phyloP scores from a whole-genome alignment of 2,888 invertebrate species.

The Luperina nickerlii region DNA sequence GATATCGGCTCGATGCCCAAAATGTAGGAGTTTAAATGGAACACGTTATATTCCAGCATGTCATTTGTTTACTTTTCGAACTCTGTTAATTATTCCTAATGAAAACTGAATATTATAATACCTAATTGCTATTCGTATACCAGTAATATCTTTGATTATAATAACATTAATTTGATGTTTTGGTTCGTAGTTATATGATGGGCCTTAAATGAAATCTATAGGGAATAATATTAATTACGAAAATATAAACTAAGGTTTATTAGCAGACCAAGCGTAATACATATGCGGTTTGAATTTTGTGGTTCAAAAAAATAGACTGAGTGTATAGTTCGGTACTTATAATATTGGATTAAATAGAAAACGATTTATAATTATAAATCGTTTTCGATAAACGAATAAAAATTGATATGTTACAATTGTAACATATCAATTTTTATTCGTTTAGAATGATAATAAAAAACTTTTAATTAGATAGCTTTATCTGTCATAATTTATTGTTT shows the following conservation, averaged over 20 bases:
- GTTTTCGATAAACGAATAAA: too few relatives aligned
- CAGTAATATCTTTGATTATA: not conserved
- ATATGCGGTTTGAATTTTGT: constrained; percentile 11
- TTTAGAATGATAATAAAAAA: not conserved
- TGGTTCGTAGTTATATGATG: not conserved
- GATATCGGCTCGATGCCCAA: constrained; percentile 57
- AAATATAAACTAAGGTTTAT: constrained; percentile 3
- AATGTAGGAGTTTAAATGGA: constrained; percentile 65
- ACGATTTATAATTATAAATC: not conserved
- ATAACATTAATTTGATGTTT: not conserved
- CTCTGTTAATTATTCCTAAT: constrained; percentile 47
- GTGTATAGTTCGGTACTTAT: not conserved
- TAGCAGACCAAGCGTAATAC: not conserved
- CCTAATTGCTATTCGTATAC: constrained; percentile 2
- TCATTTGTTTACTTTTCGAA: constrained; percentile 61
- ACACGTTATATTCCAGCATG: constrained; percentile 59
- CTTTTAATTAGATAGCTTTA: not conserved
- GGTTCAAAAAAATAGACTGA: not conserved
- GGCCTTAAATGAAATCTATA: not conserved
- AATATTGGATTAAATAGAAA: not conserved
- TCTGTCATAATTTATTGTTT: too few relatives aligned
- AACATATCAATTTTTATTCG: not conserved
- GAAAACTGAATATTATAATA: constrained; percentile 33
- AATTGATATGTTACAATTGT: too few relatives aligned
- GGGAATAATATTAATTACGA: not conserved